A percentile compares a stretch with the other conserved stretches of the same genome.
Conservation (phyloP, 2,888 invertebrate species). For the Epinotia nisella region DNA sequence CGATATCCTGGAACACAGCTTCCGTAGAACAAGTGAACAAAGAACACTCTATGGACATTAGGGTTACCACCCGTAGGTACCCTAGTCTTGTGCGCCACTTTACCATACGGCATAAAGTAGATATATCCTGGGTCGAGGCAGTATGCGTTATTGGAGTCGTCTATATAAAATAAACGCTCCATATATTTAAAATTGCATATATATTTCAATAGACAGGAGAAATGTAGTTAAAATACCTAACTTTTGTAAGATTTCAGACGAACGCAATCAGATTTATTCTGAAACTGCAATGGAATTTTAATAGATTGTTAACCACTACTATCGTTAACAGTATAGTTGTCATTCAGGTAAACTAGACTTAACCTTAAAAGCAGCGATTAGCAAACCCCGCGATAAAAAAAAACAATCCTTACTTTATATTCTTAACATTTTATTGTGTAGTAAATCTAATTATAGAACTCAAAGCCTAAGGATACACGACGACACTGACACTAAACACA, state of each 20-base stretch:
- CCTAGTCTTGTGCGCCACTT: neutral
- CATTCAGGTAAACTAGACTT: no score
- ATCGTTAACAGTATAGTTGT: neutral
- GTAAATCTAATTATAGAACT: neutral
- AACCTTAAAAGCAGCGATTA: no score
- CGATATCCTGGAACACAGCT: slow-evolving; percentile 31
- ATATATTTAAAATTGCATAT: neutral
- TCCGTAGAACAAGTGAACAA: slow-evolving; percentile 38
- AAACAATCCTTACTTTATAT: neutral
- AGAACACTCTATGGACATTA: slow-evolving; percentile 12
- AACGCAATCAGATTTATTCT: neutral
- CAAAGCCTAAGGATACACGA: no score
- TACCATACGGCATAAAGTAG: neutral
- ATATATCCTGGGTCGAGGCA: neutral
- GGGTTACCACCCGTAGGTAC: slow-evolving; percentile 1
- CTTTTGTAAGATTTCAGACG: neutral
- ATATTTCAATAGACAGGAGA: neutral
- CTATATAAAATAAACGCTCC: no score
- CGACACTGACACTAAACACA: no score
- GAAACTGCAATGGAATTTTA: neutral
- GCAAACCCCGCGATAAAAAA: neutral
- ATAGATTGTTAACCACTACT: neutral
- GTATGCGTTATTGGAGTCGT: no score
- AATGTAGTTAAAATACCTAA: neutral
- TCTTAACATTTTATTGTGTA: slow-evolving; percentile 10